A percentile compares a stretch with the other conserved stretches of the same genome.
These are phyloP conservation scores for Apodemia mormo DNA, from an alignment of 2,888 invertebrate genomes.

Conservation along the genomic window DNA sequence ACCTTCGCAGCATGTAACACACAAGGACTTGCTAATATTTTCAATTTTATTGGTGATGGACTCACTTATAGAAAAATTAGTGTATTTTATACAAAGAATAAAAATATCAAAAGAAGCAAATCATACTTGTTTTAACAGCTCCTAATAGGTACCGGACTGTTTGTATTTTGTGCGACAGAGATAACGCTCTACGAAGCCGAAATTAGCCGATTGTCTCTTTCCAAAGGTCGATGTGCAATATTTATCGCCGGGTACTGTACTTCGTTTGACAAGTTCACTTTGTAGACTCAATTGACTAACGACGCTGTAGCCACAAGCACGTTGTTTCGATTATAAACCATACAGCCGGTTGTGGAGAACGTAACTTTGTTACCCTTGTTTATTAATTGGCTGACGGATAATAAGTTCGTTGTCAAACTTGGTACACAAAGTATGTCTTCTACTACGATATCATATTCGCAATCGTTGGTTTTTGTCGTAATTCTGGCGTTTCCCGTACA, in stretches of 20 bases:
- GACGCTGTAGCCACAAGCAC: conserved; percentile 19
- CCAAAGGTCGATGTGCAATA: too few species aligned
- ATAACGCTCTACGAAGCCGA: too few species aligned
- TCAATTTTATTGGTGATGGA: not conserved
- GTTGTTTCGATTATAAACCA: conserved; percentile 8
- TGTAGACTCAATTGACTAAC: conserved; percentile 22
- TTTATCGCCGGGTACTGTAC: too few species aligned
- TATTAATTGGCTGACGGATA: conserved; percentile 32
- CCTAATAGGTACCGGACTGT: too few species aligned
- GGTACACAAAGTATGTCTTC: not conserved
- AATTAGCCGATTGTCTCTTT: too few species aligned
- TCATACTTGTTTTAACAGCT: too few species aligned
- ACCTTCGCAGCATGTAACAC: not conserved
- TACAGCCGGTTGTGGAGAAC: conserved; percentile 25
- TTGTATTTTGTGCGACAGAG: too few species aligned
- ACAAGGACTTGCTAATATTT: not conserved
- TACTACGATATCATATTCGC: conserved; percentile 8
- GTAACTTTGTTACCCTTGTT: conserved; percentile 27
- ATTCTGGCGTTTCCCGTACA: conserved; percentile 31
- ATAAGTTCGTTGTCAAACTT: conserved; percentile 26
- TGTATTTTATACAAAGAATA: too few species aligned
- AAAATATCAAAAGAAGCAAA: too few species aligned
- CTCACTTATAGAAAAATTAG: too few species aligned
- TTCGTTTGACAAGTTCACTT: conserved; percentile 3
- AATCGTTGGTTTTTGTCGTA: not conserved